Conservation (phyloP, 2,113 vertebrate genomes). For the Clarias gariepinus region DNA sequence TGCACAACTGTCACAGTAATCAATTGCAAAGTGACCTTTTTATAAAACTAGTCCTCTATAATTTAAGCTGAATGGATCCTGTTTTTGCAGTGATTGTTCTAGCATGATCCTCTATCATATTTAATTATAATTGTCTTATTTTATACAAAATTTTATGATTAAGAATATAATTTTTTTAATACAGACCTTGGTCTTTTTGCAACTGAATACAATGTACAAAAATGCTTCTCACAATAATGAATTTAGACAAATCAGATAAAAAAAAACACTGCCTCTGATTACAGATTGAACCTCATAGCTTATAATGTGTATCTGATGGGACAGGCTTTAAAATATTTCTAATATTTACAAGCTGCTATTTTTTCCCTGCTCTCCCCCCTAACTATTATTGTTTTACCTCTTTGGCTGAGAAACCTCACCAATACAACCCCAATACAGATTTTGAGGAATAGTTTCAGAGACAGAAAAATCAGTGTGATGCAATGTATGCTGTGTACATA, state of each 20-base stretch:
- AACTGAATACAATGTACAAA: slow-evolving; percentile 19
- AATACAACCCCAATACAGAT: slow-evolving; percentile 32
- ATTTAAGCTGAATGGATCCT: neutral
- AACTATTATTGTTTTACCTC: slow-evolving; percentile 20
- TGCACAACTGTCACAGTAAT: slow-evolving; percentile 2
- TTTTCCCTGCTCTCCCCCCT: slow-evolving; percentile 38
- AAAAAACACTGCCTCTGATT: slow-evolving; percentile 26
- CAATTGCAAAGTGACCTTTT: slow-evolving; percentile 21
- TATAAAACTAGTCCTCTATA: neutral
- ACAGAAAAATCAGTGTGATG: slow-evolving; percentile 6
- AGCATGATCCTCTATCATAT: neutral
- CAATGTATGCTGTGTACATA: slow-evolving; percentile 9
- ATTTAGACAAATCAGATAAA: slow-evolving; percentile 34
- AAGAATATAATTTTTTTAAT: neutral
- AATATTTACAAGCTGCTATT: slow-evolving; percentile 65
- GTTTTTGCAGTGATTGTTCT: neutral
- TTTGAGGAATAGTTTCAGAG: neutral
- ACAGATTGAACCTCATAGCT: slow-evolving; percentile 32
- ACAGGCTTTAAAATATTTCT: slow-evolving; percentile 64
- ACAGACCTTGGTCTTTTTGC: neutral
- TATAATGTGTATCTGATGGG: slow-evolving; percentile 48
- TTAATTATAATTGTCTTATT: neutral
- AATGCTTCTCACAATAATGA: neutral
- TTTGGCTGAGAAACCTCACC: slow-evolving; percentile 42
- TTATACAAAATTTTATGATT: neutral